A percentile compares a stretch with the other conserved stretches of the same genome.
These are phyloP conservation scores for Tachysurus vachellii DNA, from an alignment of 2,113 vertebrate species.

Conservation along the genomic window DNA sequence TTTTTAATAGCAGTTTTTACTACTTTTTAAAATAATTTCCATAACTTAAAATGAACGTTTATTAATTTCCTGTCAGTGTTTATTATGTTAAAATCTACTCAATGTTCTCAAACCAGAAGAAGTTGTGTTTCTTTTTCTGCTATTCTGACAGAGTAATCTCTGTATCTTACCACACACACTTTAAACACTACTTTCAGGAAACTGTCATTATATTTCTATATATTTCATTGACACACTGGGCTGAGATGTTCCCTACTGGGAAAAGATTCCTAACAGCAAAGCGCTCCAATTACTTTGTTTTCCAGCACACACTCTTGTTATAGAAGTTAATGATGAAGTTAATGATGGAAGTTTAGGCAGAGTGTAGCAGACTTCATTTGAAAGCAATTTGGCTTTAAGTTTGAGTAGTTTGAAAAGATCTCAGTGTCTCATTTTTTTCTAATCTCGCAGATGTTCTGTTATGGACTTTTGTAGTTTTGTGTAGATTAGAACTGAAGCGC, in stretches of 20 bases:
- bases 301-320: conserved; percentile 34
- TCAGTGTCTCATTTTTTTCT: not conserved
- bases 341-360: conserved; percentile 18
- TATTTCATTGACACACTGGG: conserved; percentile 59
- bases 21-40: no score
- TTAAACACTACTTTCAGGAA: conserved; percentile 4
- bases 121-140: no score
- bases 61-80: no score
- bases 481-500: not conserved
- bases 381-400: conserved; percentile 12
- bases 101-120: no score
- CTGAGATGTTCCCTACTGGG: conserved; percentile 56
- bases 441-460: not conserved
- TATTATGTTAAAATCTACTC: no score
- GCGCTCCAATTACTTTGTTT: conserved; percentile 44
- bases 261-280: conserved; percentile 57
- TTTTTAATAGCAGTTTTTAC: no score
- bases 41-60: no score
- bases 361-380: conserved; percentile 2
- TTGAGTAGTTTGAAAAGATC: not conserved
- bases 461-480: not conserved
- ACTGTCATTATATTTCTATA: conserved; percentile 45
- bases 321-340: conserved; percentile 22
- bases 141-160: no score
- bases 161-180: not conserved